phyloP scores from a whole-genome alignment of 2,888 invertebrate genomes.

The Yponomeuta evonymella region DNA sequence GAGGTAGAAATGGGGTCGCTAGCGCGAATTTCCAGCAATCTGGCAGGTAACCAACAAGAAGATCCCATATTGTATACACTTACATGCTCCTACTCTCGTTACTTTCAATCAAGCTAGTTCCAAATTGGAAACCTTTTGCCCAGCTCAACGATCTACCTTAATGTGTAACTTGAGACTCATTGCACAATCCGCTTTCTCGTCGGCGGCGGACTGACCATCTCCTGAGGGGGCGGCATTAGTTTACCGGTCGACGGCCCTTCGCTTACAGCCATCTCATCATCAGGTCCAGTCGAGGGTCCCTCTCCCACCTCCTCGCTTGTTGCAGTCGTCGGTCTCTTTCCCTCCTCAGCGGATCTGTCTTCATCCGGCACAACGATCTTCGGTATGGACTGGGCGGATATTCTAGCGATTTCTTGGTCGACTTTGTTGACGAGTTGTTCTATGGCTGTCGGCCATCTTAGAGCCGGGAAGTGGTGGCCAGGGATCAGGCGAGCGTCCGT shows the following conservation, averaged over 20 bases:
- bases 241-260: slow-evolving; percentile 26
- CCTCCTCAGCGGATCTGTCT: slow-evolving; percentile 3
- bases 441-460: slow-evolving; percentile 57
- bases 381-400: slow-evolving; percentile 41
- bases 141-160: no score
- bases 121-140: no score
- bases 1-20: no score
- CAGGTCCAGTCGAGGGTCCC: no score
- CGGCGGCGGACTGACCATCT: slow-evolving; percentile 52
- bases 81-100: no score
- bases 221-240: slow-evolving; percentile 42
- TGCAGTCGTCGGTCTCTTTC: no score
- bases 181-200: slow-evolving; percentile 34
- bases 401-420: slow-evolving; percentile 60
- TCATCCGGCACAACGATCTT: slow-evolving; percentile 28
- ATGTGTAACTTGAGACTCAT: neutral
- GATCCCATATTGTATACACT: no score
- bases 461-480: slow-evolving; percentile 74
- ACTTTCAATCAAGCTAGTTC: no score
- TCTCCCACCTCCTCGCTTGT: no score
- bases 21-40: no score
- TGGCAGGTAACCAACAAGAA: no score
- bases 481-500: slow-evolving; percentile 82
- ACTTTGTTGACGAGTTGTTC: slow-evolving; percentile 55
- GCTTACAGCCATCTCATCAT: neutral